These are phyloP conservation scores for Xyrauchen texanus DNA, from an alignment of 2,113 vertebrate species.

Conservation along the genomic window DNA sequence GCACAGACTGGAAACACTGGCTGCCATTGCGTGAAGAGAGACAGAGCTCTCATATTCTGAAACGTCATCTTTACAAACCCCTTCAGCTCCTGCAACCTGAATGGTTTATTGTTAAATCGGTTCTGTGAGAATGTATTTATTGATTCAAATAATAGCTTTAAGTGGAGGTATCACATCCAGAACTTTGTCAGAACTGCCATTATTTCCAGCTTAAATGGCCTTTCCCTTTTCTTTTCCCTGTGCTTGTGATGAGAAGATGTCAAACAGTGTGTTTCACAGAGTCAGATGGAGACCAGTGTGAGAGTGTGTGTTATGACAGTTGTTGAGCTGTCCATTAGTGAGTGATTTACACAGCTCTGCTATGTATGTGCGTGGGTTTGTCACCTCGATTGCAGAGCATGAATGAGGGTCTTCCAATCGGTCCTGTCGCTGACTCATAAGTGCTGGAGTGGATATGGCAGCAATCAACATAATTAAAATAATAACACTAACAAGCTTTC, in stretches of 20 bases:
- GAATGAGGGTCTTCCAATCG: slow-evolving; percentile 50
- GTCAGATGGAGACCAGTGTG: not conserved
- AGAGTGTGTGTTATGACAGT: not conserved
- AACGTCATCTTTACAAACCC: slow-evolving; percentile 28
- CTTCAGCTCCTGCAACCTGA: slow-evolving; percentile 4
- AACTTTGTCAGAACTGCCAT: no score
- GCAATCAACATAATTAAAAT: slow-evolving; percentile 78
- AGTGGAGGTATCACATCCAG: not conserved
- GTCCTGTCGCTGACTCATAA: slow-evolving; percentile 56
- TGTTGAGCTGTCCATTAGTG: no score
- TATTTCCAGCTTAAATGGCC: not conserved
- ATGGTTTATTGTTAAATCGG: slow-evolving; percentile 27
- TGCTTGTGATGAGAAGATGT: not conserved
- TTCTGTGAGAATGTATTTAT: slow-evolving; percentile 18
- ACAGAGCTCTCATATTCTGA: slow-evolving; percentile 8
- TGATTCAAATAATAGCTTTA: slow-evolving; percentile 16
- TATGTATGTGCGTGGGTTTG: slow-evolving; percentile 44
- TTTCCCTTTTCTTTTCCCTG: not conserved
- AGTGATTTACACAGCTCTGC: no score
- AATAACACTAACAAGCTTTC: slow-evolving; percentile 73
- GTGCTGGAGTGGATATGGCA: slow-evolving; percentile 64
- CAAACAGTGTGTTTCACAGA: not conserved
- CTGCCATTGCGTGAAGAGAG: not conserved
- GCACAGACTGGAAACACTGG: not conserved
- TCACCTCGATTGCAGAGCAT: slow-evolving; percentile 60